Evolutionary conservation across 37 sponge, comb jelly and placozoan species (phyloP).

Genomic region (Tethya wilhelma): DNA sequence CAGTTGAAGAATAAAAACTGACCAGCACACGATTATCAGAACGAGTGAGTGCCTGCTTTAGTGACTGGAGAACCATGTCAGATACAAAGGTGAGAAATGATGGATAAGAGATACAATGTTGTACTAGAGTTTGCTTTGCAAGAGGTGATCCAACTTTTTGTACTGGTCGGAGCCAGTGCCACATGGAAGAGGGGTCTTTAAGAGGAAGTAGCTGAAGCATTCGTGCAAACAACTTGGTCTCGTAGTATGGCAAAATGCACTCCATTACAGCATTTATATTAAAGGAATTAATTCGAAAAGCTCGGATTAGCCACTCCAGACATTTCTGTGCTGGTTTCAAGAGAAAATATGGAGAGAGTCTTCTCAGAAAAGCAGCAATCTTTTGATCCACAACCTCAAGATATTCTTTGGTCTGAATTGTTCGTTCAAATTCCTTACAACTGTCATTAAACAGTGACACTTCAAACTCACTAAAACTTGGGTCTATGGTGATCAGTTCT

Average conservation of each 20-base stretch:
- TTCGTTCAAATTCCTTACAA: slow-evolving; percentile 78
- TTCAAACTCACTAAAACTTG: slow-evolving; percentile 61
- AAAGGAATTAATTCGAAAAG: slow-evolving; percentile 73
- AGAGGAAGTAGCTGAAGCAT: slow-evolving; percentile 85
- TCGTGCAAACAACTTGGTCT: slow-evolving; percentile 89
- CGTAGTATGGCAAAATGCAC: slow-evolving; percentile 92
- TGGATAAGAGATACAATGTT: slow-evolving; percentile 72
- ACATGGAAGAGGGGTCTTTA: slow-evolving; percentile 53
- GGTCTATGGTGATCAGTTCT: slow-evolving; percentile 78
- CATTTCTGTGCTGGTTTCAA: slow-evolving; percentile 88
- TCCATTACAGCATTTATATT: slow-evolving; percentile 81
- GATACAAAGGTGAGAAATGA: slow-evolving; percentile 79
- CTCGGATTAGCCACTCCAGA: slow-evolving; percentile 93
- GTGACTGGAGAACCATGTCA: slow-evolving; percentile 59
- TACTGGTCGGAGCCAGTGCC: slow-evolving; percentile 86
- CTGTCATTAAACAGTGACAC: slow-evolving; percentile 69
- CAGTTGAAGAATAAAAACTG: slow-evolving; percentile 61
- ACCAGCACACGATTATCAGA: not conserved
- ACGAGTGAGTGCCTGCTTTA: not conserved
- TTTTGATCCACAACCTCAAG: slow-evolving; percentile 45
- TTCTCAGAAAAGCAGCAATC: slow-evolving; percentile 71
- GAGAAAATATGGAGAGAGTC: slow-evolving; percentile 84
- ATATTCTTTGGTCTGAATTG: slow-evolving; percentile 49
- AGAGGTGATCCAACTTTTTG: slow-evolving; percentile 79
- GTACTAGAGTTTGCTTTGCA: slow-evolving; percentile 65